Base-by-base conservation (phyloP, 2,888 invertebrate species). In the Punctoribates punctum region DNA sequence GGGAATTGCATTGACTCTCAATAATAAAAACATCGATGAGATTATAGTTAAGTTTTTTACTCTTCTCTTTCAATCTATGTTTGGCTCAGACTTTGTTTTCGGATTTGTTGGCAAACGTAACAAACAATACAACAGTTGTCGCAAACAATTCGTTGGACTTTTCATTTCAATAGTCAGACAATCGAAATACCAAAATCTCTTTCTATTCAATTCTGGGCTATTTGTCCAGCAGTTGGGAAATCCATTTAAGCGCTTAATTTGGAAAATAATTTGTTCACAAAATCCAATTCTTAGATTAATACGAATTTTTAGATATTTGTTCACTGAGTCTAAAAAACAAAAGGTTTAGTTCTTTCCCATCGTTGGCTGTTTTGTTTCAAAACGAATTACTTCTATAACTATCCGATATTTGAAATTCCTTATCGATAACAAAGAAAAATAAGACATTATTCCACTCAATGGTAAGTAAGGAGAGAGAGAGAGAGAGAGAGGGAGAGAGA, bases 1-100 rank as follows among this genome's bases (percentile, higher is more conserved):
- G 72, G 48, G 67, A 48, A 72, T 72, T 17, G 72, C 46, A 9
- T 70, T 42, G 70, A 23, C 42, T 72, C 46, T 72, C 72, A 72
- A 67, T 46, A 46, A 72, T 46, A 72, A 42, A 72, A 72, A 72
- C 72, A 72, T 72, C 42, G 42, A 67, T 25, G 34, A 34, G 65
- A 38, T 72, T 72, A 34, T 67, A 62, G 13, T 27, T 29, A 15
- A 6, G 17, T 34, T 27, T 62, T 29, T 27, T 29, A 34, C 62
- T 27, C 62, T 17, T 34, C 29, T 15, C 5, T 34, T 17, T 27
- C 2, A 27, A 29, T 15, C 15, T 27, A 62, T 27, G 8, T 27
- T 20, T 60, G 9, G 3, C 6, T 38, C n/a, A 17, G 34, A 20
- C 20, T 67, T 9, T 34, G 8, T 60, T 23, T 72, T 72, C 46